Conservation (phyloP, 2,113 vertebrate species). For the Helogale parvula region DNA sequence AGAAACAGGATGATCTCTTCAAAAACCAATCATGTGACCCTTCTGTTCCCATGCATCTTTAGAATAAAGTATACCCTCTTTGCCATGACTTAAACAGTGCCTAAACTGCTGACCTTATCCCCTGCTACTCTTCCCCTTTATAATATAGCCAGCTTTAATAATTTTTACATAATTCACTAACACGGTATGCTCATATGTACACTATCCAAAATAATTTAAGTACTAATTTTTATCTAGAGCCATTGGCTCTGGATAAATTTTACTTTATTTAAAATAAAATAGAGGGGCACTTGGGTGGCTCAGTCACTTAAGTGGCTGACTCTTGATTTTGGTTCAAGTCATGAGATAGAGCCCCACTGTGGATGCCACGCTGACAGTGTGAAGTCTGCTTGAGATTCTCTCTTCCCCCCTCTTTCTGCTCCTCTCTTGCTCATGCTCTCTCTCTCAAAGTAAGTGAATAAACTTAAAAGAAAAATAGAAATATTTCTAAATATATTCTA, state of each 20-base stretch:
- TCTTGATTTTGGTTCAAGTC: too few relatives aligned
- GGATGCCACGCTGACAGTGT: too few relatives aligned
- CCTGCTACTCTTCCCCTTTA: neutral
- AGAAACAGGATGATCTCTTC: conserved; percentile 18
- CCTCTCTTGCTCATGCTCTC: too few relatives aligned
- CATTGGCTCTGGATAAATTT: neutral
- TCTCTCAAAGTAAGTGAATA: too few relatives aligned
- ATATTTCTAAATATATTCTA: conserved; percentile 37
- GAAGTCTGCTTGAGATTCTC: too few relatives aligned
- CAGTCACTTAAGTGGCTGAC: too few relatives aligned
- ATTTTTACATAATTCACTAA: conserved; percentile 37
- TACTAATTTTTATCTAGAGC: conserved; percentile 17
- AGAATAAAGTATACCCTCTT: neutral
- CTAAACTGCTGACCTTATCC: neutral
- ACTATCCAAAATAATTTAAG: conserved; percentile 24
- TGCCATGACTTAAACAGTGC: neutral
- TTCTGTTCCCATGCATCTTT: neutral
- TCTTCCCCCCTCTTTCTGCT: too few relatives aligned
- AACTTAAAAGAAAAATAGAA: conserved; percentile 20
- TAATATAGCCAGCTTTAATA: neutral
- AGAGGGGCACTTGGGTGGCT: neutral
- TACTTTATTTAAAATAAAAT: conserved; percentile 56
- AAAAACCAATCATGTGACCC: neutral
- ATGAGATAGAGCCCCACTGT: too few relatives aligned
- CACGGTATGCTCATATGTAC: neutral